Base-by-base conservation (phyloP, 2,113 vertebrate genomes). In the Progne subis region DNA sequence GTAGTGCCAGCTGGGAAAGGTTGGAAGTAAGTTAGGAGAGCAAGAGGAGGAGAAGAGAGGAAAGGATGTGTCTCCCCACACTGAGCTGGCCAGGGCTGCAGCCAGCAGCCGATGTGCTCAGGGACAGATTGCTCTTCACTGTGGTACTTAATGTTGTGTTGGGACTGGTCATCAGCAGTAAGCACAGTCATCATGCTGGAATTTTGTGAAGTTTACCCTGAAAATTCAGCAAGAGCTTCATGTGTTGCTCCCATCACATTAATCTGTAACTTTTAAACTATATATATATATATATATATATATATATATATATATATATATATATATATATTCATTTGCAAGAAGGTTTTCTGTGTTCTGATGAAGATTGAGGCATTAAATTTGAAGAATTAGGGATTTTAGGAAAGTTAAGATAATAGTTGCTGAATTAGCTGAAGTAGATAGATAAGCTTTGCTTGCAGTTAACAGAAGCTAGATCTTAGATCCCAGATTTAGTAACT, bases 121-220 rank as follows among this genome's bases (percentile, higher is more conserved):
- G 12, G 14, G 15, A 13, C 14, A 0, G 37, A 37, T 37, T 37
- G 37, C 37, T 37, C 37, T 37, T 37, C 37, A 37, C 37, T 37
- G 37, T 28, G 17, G 10, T 15, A 20, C 24, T 53, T 12, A 29
- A 26, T 20, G 8, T 11, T 23, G 32, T 16, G 60, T n/a, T 11
- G 43, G 15, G 29, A 9, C 5, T 9, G 7, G 19, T 8, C 60
- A 5, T 19, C 37, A n/a, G 17, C 29, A 18, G 14, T 31, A 31
- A 69, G 37, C 37, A 37, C 37, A 37, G 37, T 68, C 0, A 0
- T 41, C 0, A 0, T 13, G 37, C 19, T 34, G 28, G 31, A n/a
- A 17, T 65, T 60, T n/a, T 29, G 6, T 52, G 57, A 61, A 20
- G 14, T 11, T 61, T 60, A 25, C 8, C 14, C 24, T 60, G 12